Base-by-base conservation (phyloP, 2,888 invertebrate genomes). In the Heteropelma amictum region DNA sequence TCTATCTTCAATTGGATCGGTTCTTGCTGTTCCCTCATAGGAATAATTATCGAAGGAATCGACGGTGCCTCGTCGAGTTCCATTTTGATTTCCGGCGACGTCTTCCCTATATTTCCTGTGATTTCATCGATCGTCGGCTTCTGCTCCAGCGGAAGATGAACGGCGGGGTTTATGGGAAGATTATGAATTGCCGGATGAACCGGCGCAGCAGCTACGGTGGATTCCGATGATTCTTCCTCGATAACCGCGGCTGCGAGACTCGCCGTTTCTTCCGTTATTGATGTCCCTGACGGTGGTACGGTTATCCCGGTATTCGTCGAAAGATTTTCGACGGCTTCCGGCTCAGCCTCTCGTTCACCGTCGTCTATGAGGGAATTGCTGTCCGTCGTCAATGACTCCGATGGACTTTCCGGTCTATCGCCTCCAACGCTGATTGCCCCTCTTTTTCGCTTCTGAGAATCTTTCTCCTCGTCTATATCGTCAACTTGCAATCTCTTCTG, bases 351-450 rank as follows among this genome's bases (percentile, higher is more conserved):
- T 14, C 89, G 82, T 75, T 92, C 92, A 10, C 89, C 90, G 73
- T 92, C 92, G 86, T 95, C 94, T 89, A 95, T 93, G 53, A 95
- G 93, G 42, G 96, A 94, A 83, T 95, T 96, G 83, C 96, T 96
- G 85, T 96, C 96, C 77, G 96, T 95, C 49, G 95, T 95, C 74
- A 95, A 92, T 86, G 96, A 96, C 86, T 94, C 95, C 42, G 95
- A 93, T 10, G 96, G 96, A 90, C 96, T 96, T 84, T 94, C 93
- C 10, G 93, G 91, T 70, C 92, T 90, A 76, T 93, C 92, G 56
- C 87, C 88, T 0, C 30, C 26, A 2, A n/a, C 30, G 4, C 26
- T 28, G 10, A 21, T 8, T 8, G 35, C 23, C 0, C 33, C 63
- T 82, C 91, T 92, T 88, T 90, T 93, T 87, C 87, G 91, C 89